These are phyloP conservation scores for Hesperia comma DNA, from an alignment of 2,888 invertebrate genomes.

Conservation along the genomic window DNA sequence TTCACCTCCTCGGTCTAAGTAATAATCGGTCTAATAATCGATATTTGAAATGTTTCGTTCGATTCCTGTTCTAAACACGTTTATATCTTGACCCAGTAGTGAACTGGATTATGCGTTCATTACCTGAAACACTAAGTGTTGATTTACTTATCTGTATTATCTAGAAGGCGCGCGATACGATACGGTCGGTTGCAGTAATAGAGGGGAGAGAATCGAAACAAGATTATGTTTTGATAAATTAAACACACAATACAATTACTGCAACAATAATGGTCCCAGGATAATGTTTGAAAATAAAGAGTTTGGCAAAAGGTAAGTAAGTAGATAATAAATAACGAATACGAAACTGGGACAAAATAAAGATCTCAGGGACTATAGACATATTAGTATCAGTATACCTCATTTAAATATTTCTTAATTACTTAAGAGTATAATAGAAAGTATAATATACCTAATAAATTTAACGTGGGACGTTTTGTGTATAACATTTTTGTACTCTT, in stretches of 20 bases:
- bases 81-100: slow-evolving; percentile 69
- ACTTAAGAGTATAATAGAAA: too few relatives aligned
- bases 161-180: slow-evolving; percentile 27
- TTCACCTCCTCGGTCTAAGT: slow-evolving; percentile 64
- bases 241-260: background rate
- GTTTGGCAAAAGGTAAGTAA: too few relatives aligned
- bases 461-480: too few relatives aligned
- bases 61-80: slow-evolving; percentile 61
- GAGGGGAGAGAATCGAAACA: slow-evolving; percentile 1
- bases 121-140: slow-evolving; percentile 25
- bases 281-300: too few relatives aligned
- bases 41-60: slow-evolving; percentile 69
- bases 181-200: slow-evolving; percentile 12
- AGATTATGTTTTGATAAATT: background rate
- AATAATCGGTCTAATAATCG: slow-evolving; percentile 73
- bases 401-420: too few relatives aligned
- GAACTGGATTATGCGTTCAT: slow-evolving; percentile 55
- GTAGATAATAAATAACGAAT: too few relatives aligned
- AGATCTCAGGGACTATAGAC: too few relatives aligned
- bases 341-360: too few relatives aligned
- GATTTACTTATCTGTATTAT: slow-evolving; percentile 34
- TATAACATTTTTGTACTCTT: too few relatives aligned
- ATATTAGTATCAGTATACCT: too few relatives aligned
- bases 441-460: too few relatives aligned
- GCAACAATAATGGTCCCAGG: too few relatives aligned